Base-by-base conservation (phyloP, 2,888 invertebrate genomes). In the Drosophila kanekoi region DNA sequence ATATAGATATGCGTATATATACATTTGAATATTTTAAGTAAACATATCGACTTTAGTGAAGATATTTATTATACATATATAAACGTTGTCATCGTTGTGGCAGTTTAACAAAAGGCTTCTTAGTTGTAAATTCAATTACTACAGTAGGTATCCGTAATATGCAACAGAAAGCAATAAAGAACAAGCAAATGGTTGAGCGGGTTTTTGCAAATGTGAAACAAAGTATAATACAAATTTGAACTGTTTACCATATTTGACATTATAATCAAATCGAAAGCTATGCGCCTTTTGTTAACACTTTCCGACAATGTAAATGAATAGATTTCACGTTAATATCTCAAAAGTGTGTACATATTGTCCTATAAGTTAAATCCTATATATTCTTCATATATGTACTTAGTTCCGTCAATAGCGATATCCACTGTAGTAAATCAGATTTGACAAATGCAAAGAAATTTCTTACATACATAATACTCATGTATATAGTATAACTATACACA, bases 51-150 rank as follows among this genome's bases (percentile, higher is more conserved):
- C 64, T 64, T 45, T 64, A 64, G 64, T 64, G 44, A 64, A 64
- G 63, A 64, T 63, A 64, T 63, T 52, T 53, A 64, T 65, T 57
- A 65, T 23, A 23, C 8, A 20, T 20, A 28, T 56, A 75, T 75
- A 48, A 70, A 77, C 56, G 47, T 69, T 56, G 71, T 71, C 66
- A 64, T 77, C 51, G 60, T 77, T 78, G 76, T 66, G 66, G 56
- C 64, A 69, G 52, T 75, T 72, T 66, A 67, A 61, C 59, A 68
- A 77, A 72, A 77, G 79, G 85, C 82, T 84, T 84, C 77, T 77
- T 62, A 60, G 45, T 20, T 43, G 6, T 66, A 76, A 72, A 60
- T 47, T 64, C 63, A 56, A 28, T 28, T 49, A 58, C 72, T 75
- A 76, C 72, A 72, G 77, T 72, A 53, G 63, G 60, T 54, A 77